phyloP scores from a whole-genome alignment of 2,113 vertebrate species.

The Mastomys coucha region DNA sequence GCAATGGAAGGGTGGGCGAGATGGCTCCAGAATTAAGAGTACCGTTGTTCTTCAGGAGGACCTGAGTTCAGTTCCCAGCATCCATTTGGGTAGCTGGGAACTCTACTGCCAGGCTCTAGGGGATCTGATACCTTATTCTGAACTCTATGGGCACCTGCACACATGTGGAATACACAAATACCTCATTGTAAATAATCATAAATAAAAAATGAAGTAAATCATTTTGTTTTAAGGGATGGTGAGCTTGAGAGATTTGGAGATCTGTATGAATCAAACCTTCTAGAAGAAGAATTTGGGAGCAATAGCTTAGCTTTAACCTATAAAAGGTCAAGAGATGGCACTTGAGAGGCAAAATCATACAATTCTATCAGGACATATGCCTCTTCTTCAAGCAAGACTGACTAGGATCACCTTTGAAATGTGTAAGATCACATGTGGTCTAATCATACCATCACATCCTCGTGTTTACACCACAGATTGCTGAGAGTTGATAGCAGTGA shows the following conservation, averaged over 20 bases:
- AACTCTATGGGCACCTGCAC: not conserved
- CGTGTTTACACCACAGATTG: not conserved
- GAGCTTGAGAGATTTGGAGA: not conserved
- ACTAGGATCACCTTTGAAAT: not conserved
- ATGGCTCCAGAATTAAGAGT: not conserved
- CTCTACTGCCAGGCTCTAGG: too few species aligned
- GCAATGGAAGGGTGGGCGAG: not conserved
- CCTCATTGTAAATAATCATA: not conserved
- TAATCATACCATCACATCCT: not conserved
- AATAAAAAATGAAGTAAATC: not conserved
- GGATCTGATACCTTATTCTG: not conserved
- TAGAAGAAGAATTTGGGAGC: not conserved
- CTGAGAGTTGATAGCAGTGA: not conserved
- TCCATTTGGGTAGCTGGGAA: too few species aligned
- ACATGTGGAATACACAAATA: not conserved
- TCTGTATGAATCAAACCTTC: not conserved
- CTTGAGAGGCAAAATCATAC: slow-evolving; percentile 3
- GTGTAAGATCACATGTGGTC: not conserved
- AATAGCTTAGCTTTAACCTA: not conserved
- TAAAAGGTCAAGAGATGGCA: not conserved
- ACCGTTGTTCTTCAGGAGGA: too few species aligned
- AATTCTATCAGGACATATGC: not conserved
- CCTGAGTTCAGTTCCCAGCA: not conserved
- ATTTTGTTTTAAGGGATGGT: not conserved
- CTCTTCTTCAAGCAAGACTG: not conserved